Evolutionary conservation across 2,113 vertebrate species (phyloP), one percentile per base, ranked within the genome.

Genomic region (Stigmatopora argus): DNA sequence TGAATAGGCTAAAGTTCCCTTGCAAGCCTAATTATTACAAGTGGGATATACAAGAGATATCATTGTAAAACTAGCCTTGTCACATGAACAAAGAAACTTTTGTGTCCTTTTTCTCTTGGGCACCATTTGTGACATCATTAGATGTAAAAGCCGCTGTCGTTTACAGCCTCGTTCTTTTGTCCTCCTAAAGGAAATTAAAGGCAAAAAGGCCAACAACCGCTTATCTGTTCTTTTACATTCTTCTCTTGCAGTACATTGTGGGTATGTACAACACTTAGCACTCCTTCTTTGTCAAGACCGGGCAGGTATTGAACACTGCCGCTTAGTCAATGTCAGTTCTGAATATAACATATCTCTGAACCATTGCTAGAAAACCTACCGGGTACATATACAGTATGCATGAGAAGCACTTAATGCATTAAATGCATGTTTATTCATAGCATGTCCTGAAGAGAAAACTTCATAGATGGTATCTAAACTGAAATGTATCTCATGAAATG

Each of bases 141-240:
- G 53, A 31, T 56, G 53, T 56, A 56, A 56, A 23, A 31, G 2
- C 23, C 23, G 5, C 53, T 56, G 3, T 56, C 26, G 13, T 26
- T 59, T 38, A 59, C 57, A 35, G 34, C 23, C 62, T 65, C 69
- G 58, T 44, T 79, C 57, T 69, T 65, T 64, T 79, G 72, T 57
- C 70, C 53, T 68, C 70, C 65, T 47, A 71, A 63, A 78, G 77
- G 72, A 81, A 81, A 78, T 79, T 53, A 73, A 79, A 78, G 65
- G 53, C 49, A 53, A 75, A 31, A 79, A 75, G 65, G 57, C 48
- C 44, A 48, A 46, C 57, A 68, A 59, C 34, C 10, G 57, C 57
- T n/a, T 18, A 49, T 5, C 1, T 57, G 44, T 49, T 46, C 23
- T 67, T 7, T 17, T 70, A 59, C 17, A 1, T 65, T 70, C 57